These are phyloP conservation scores for Ophraella communa DNA, from an alignment of 2,888 invertebrate genomes.

Conservation along the genomic window DNA sequence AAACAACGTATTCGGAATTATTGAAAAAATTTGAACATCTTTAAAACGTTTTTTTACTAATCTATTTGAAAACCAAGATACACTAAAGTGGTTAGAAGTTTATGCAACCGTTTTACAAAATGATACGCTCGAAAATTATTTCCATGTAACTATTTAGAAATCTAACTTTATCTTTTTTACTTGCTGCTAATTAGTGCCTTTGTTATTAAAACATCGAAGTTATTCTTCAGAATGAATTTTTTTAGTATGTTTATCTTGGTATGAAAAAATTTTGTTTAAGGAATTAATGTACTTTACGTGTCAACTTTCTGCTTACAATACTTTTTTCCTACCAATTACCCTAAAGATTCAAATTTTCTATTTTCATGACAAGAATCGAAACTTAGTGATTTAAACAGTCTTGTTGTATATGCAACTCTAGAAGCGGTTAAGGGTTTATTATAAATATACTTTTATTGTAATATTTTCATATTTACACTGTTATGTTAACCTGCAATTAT, in stretches of 20 bases:
- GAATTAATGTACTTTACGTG: background rate
- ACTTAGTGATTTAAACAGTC: background rate
- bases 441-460: background rate
- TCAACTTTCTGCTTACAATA: background rate
- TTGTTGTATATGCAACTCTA: background rate
- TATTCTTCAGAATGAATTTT: background rate
- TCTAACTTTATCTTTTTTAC: background rate
- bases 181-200: background rate
- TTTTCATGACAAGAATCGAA: background rate
- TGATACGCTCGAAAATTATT: too few relatives aligned
- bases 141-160: background rate
- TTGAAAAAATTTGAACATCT: too few relatives aligned
- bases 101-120: too few relatives aligned
- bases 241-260: background rate
- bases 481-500: background rate
- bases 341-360: background rate
- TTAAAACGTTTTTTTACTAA: too few relatives aligned
- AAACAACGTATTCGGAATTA: too few relatives aligned
- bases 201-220: background rate
- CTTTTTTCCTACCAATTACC: background rate
- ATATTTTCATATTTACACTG: background rate
- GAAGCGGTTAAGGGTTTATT: background rate
- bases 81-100: too few relatives aligned
- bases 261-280: background rate
- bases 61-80: too few relatives aligned